Evolutionary conservation across 1,140 invertebrate genomes (phyloP), one percentile per base, ranked within the genome.

Genomic region (Scaptomyza montana): DNA sequence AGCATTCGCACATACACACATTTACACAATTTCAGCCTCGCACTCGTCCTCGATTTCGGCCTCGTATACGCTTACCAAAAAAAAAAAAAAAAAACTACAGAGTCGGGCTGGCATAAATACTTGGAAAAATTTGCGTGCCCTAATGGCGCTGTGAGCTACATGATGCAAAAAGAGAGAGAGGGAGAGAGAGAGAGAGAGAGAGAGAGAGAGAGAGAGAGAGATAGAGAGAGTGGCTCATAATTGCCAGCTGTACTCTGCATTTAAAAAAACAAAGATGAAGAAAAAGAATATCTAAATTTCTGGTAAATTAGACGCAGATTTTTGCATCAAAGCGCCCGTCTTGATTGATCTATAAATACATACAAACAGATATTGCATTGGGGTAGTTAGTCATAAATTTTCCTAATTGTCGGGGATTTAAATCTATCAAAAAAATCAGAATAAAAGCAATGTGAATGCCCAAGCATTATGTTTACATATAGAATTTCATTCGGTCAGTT

Each of bases 81-180:
- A 71, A 16, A 53, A 13, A 61, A 16, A 16, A 16, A 16, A 16
- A 16, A 16, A 16, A 16, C 16, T 16, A 16, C 16, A 16, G 16
- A 16, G 16, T 16, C 16, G 16, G 16, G 16, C 16, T 16, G 16
- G 16, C 65, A 69, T 67, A 65, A 81, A 81, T 78, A 75, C 81
- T 78, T 46, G 80, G 70, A 78, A 80, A 73, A 87, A 87, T 87
- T 87, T 87, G 82, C 82, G 82, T 87, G 54, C 46, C 74, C 72
- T 36, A 62, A 69, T 78, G 67, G 21, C 21, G 21, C 21, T 25
- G 21, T 25, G 21, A 25, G 21, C 21, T 25, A 25, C 21, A 4
- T 3, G 2, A 25, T 25, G 21, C 21, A 25, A 59, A 43, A 63
- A 39, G 9, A 28, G 9, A 6, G 12, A 33, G n/a, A 25, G 21